phyloP scores from a whole-genome alignment of 2,797 vertebrate genomes.

The Danio albolineatus region DNA sequence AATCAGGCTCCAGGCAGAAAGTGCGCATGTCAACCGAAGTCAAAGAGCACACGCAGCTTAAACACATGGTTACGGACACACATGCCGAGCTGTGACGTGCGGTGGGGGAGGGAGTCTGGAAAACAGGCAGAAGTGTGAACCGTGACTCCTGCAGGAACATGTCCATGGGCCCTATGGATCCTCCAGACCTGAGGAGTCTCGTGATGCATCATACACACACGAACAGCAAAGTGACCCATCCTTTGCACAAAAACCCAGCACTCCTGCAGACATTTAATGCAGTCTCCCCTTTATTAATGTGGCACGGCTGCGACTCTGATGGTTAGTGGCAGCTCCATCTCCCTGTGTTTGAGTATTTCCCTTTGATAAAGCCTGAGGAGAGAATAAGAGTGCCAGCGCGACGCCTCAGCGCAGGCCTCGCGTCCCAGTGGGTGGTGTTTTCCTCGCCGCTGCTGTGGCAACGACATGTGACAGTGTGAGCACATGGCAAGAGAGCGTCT shows the following conservation, averaged over 20 bases:
- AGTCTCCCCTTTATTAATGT: constrained; percentile 42
- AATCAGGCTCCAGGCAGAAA: constrained; percentile 2
- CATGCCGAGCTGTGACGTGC: constrained; percentile 2
- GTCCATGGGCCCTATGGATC: constrained; percentile 39
- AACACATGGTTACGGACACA: constrained; percentile 34
- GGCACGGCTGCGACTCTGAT: constrained; percentile 66
- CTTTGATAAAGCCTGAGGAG: constrained; percentile 74
- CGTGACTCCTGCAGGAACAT: constrained; percentile 50
- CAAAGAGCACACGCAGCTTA: constrained; percentile 29
- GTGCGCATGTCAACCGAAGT: constrained; percentile 5
- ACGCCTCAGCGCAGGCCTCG: constrained; percentile 66
- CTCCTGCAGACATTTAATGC: constrained; percentile 50
- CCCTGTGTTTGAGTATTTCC: constrained; percentile 65
- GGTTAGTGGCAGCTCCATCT: constrained; percentile 75
- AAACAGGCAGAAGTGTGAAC: constrained; percentile 56
- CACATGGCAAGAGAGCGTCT: constrained; percentile 70
- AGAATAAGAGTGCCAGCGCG: constrained; percentile 60
- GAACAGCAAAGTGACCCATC: constrained; percentile 39
- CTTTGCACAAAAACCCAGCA: constrained; percentile 24
- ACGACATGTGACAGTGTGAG: constrained; percentile 77
- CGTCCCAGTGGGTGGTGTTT: constrained; percentile 77
- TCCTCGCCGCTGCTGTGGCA: constrained; percentile 71
- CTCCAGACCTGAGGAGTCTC: constrained; percentile 47
- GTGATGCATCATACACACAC: constrained; percentile 37
- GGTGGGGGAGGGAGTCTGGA: constrained; percentile 40